phyloP scores from a whole-genome alignment of 1,140 invertebrate species.

The Parasteatoda tepidariorum region DNA sequence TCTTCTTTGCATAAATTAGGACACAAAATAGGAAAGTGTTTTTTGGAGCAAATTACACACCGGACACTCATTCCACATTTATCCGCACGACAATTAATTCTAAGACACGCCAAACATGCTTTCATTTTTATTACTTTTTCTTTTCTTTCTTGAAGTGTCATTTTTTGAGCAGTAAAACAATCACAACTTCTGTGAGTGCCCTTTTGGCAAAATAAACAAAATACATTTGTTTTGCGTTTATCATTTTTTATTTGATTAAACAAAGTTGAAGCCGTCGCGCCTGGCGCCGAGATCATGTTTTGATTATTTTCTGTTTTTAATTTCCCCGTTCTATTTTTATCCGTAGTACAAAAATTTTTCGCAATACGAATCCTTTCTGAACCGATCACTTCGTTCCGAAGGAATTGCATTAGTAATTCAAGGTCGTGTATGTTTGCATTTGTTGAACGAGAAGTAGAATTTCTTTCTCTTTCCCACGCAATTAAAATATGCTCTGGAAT shows the following conservation, averaged over 20 bases:
- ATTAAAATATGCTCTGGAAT: background rate
- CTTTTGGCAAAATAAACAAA: conserved; percentile 17
- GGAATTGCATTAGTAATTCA: background rate
- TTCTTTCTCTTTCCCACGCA: conserved; percentile 4
- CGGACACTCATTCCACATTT: background rate
- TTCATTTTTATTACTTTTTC: background rate
- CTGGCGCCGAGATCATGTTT: background rate
- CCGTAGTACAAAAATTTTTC: background rate
- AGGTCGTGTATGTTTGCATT: background rate
- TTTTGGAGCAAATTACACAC: background rate
- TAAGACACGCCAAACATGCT: background rate
- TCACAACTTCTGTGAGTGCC: no score
- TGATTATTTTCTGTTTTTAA: background rate
- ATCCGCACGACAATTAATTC: background rate
- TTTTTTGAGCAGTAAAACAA: no score
- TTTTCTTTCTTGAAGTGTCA: background rate
- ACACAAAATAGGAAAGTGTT: background rate
- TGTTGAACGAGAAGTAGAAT: background rate
- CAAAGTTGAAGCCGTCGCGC: background rate
- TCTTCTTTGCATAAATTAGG: background rate
- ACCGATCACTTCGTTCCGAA: background rate
- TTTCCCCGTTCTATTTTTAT: background rate
- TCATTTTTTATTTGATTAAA: background rate
- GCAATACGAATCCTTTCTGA: background rate
- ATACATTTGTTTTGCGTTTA: background rate